Conservation (phyloP, 1,140 invertebrate genomes). For the Aphaenogaster ashmeadi region DNA sequence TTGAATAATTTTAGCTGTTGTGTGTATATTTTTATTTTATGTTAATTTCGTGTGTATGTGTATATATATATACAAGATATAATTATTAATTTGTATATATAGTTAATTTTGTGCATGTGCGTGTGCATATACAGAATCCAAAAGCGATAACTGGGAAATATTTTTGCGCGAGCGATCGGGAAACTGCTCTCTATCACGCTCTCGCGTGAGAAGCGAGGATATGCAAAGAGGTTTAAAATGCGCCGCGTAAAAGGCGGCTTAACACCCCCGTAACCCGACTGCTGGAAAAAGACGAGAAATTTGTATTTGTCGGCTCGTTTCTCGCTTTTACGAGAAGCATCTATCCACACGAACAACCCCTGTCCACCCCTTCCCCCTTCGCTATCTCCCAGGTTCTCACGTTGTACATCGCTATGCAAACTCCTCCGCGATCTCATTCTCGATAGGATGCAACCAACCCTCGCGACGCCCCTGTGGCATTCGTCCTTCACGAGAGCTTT, state of each 20-base stretch:
- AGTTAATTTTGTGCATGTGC: no score
- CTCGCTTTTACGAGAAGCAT: constrained; percentile 74
- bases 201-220: constrained; percentile 41
- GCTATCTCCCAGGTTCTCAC: not conserved
- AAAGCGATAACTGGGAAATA: constrained; percentile 18
- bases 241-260: constrained; percentile 61
- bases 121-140: not conserved
- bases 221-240: constrained; percentile 73
- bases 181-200: constrained; percentile 16
- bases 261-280: constrained; percentile 59
- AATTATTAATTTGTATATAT: no score
- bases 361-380: not conserved
- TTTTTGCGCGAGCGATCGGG: not conserved
- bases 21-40: not conserved
- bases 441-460: constrained; percentile 75
- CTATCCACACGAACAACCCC: constrained; percentile 48
- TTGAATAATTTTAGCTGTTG: not conserved
- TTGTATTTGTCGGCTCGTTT: constrained; percentile 77
- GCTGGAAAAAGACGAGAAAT: constrained; percentile 68
- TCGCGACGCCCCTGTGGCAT: constrained; percentile 32
- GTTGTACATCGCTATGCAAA: constrained; percentile 73
- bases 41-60: not conserved
- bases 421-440: constrained; percentile 67
- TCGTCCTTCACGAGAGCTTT: constrained; percentile 43
- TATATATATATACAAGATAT: not conserved